Percentiles rank a stretch among this genome's conserved stretches.
These are phyloP conservation scores for Galleria mellonella DNA, from an alignment of 1,140 invertebrate genomes.

Conservation along the genomic window DNA sequence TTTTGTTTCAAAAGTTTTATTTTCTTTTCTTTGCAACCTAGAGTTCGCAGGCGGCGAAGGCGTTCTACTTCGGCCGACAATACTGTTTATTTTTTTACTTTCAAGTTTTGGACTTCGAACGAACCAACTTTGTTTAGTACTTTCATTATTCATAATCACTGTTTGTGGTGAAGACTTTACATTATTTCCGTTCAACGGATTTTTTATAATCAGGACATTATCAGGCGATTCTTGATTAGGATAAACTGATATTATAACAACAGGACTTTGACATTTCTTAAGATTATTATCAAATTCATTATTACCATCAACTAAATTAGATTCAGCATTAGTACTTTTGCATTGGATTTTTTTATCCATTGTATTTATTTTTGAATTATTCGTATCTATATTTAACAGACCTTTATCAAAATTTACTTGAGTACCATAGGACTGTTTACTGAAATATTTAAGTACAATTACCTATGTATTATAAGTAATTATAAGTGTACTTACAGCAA, in stretches of 20 bases:
- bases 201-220: constrained; percentile 6
- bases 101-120: too few species aligned
- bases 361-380: constrained; percentile 4
- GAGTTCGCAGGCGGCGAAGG: too few species aligned
- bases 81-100: too few species aligned
- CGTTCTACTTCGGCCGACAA: too few species aligned
- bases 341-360: constrained; percentile 33
- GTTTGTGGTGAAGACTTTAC: too few species aligned
- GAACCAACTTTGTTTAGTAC: too few species aligned
- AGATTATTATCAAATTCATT: constrained; percentile 5
- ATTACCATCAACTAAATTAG: neutral
- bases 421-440: constrained; percentile 33
- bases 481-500: too few species aligned
- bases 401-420: constrained; percentile 31
- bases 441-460: too few species aligned
- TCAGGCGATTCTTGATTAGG: constrained; percentile 29
- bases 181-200: neutral
- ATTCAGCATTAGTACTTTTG: constrained; percentile 8
- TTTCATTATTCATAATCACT: too few species aligned
- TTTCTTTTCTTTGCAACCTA: too few species aligned
- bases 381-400: constrained; percentile 8
- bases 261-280: constrained; percentile 36
- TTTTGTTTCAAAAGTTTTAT: too few species aligned
- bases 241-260: constrained; percentile 62
- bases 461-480: too few species aligned